Percentiles rank a stretch among this genome's conserved stretches.
Evolutionary conservation across 2,113 vertebrate genomes (phyloP).

Genomic region (Aepyceros melampus): DNA sequence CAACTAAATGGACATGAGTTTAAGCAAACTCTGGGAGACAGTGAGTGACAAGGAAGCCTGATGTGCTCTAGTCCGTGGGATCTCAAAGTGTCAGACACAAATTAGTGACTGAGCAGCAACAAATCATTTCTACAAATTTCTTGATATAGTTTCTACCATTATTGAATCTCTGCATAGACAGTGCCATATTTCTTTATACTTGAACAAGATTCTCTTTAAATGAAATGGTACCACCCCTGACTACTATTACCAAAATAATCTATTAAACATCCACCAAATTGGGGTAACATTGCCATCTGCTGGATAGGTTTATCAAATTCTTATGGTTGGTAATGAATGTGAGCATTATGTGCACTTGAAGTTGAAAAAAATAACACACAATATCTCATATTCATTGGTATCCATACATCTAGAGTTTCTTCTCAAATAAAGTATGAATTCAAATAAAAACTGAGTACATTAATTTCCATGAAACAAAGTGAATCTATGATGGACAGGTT

Average conservation of each 20-base stretch:
- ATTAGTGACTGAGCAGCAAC: not conserved
- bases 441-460: not conserved
- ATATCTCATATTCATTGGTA: not conserved
- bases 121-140: not conserved
- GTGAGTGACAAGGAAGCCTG: not conserved
- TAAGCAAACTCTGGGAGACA: not conserved
- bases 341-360: not conserved
- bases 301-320: not conserved
- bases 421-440: not conserved
- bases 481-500: not conserved
- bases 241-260: not conserved
- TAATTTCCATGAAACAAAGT: not conserved
- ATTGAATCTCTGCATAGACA: not conserved
- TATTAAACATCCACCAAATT: not conserved
- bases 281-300: not conserved
- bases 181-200: not conserved
- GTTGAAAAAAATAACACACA: not conserved
- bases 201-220: not conserved
- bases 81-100: not conserved
- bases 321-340: not conserved
- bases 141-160: not conserved
- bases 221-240: not conserved
- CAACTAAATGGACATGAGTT: not conserved
- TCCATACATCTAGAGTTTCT: not conserved
- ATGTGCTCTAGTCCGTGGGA: not conserved